Base-by-base conservation (phyloP, 2,888 invertebrate species). In the Germaria angustata region DNA sequence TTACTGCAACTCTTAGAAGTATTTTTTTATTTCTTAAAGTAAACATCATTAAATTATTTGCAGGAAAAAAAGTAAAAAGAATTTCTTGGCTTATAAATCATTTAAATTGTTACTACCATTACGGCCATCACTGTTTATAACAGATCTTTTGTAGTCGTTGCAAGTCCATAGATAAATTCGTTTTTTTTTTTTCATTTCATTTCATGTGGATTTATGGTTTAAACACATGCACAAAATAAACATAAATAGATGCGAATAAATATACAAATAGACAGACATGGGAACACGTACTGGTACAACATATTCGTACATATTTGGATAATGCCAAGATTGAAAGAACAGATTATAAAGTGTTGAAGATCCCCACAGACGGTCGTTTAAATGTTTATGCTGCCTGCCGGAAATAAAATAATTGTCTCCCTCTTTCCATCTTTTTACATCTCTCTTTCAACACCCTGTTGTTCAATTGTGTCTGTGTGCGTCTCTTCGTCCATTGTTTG, bases 361-460 rank as follows among this genome's bases (percentile, higher is more conserved):
- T 81, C 65, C 80, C 59, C 63, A 71, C 36, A 51, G 75, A 13
- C 13, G 20, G 2, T 44, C 20, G 39, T 9, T 24, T 76, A 59
- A 76, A 59, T 69, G 41, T 78, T 81, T 78, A 73, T 73, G 57
- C 73, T 73, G 73, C 63, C 28, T 81, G 81, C 81, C 81, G 81
- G 81, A 81, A 81, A 81, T 81, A 81, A 81, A 81, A 81, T 63
- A 34, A 63, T 73, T 68, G 66, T 68, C 51, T 73, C 57, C 55
- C 51, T 44, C 44, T 36, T 39, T 49, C 20, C 49, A 32, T 66
- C 39, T n/a, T n/a, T n/a, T n/a, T n/a, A n/a, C n/a, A 6, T 53
- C 65, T 20, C 22, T 17, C 20, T 11, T 24, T 34, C 46, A 59
- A 66, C 63, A 65, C 49, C 59, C 49, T 55, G 61, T 46, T 69